Base-by-base conservation (phyloP, 2,888 invertebrate genomes). In the Andrena flavipes region DNA sequence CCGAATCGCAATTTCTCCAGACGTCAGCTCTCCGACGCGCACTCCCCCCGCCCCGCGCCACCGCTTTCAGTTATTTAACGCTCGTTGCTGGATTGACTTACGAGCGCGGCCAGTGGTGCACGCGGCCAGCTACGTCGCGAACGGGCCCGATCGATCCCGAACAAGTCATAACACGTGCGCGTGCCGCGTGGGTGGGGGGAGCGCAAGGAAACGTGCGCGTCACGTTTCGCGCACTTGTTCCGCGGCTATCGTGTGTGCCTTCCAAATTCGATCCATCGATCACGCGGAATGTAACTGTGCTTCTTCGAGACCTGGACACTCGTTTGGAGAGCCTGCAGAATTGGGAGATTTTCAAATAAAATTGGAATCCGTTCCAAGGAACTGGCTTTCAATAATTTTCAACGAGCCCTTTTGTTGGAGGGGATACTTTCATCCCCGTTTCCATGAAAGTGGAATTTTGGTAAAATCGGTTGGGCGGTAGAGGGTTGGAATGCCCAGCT, bases 61-160 rank as follows among this genome's bases (percentile, higher is more conserved):
- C 48, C 60, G 30, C 20, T 74, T 60, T 70, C 80, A 74, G 74
- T 81, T 81, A 81, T 81, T 81, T 74, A 74, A 54, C 35, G 26
- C 54, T 80, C 72, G 49, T 83, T 67, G 71, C 71, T 72, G 68
- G 71, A 83, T 86, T 76, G 71, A 85, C 80, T 86, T 85, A 83
- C 76, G 76, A 70, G 75, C 51, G 30, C 20, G 23, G 51, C 68
- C 33, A 33, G 60, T 20, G 30, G 10, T 65, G 73, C 33, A 64
- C 51, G 23, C 60, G 35, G 16, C 30, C 30, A 42, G 51, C 64
- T 10, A 13, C 10, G 76, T n/a, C 54, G 81, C 78, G 81, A 84
- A 86, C 81, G 81, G 59, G 77, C 67, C 71, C 77, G 76, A 86
- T 86, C 84, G 67, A 75, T 86, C 73, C 73, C 10, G 54, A 56